Percentiles rank a stretch among this genome's conserved stretches.
Evolutionary conservation across 2,888 invertebrate species (phyloP).

Genomic region (Podotricha telesiphe): DNA sequence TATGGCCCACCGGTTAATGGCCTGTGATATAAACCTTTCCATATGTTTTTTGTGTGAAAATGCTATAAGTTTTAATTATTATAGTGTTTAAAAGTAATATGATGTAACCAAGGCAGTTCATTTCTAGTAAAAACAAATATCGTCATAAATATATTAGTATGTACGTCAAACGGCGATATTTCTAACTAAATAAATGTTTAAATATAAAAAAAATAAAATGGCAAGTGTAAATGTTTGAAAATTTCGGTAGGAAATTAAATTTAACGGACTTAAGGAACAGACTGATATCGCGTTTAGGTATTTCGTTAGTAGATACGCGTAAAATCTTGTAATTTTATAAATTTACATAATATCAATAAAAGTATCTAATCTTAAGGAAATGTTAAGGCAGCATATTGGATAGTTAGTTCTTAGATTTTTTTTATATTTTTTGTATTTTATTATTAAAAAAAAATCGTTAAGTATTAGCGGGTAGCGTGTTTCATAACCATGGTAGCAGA

Average conservation of each 20-base stretch:
- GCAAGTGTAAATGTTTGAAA: background rate
- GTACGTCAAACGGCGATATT: background rate
- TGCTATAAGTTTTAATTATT: conserved; percentile 14
- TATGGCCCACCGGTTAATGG: conserved; percentile 55
- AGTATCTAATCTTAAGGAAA: conserved; percentile 48
- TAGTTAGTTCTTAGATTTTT: conserved; percentile 28
- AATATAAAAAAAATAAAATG: background rate
- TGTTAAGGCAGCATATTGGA: background rate
- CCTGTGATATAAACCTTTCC: conserved; percentile 56
- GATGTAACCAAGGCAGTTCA: conserved; percentile 14
- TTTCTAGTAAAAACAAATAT: background rate
- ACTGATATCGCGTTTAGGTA: conserved; percentile 75
- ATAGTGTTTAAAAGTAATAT: background rate
- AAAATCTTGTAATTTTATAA: conserved; percentile 65
- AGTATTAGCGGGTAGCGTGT: conserved; percentile 46
- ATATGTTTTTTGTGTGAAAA: conserved; percentile 42
- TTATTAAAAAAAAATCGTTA: conserved; percentile 41
- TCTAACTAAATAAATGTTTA: background rate
- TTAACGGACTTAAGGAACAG: conserved; percentile 72
- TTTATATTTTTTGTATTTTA: conserved; percentile 47
- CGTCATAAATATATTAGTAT: background rate
- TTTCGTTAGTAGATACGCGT: conserved; percentile 70
- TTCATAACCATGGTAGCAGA: conserved; percentile 45
- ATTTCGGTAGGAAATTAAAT: conserved; percentile 34
- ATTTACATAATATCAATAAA: conserved; percentile 51